These are phyloP conservation scores for Ciconia boyciana DNA, from an alignment of 2,113 vertebrate genomes.

Conservation along the genomic window DNA sequence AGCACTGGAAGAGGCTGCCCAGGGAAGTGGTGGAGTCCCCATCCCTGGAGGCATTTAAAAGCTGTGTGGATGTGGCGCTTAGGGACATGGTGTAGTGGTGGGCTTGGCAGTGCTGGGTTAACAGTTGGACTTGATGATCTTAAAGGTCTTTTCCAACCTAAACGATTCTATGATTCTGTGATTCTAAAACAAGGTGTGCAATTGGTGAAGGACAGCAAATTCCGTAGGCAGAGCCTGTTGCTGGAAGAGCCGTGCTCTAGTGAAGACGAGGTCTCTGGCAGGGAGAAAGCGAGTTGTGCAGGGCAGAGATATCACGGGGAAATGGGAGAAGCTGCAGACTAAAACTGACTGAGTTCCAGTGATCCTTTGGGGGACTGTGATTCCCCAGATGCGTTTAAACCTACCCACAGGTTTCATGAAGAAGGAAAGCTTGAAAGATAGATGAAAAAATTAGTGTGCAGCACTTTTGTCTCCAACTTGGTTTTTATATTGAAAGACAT, in stretches of 20 bases:
- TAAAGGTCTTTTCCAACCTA: not conserved
- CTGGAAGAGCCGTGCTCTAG: not conserved
- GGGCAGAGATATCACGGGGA: accelerated
- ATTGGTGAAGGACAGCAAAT: accelerated
- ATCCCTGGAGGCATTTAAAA: not conserved
- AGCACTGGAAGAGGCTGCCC: not conserved
- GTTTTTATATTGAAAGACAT: not conserved
- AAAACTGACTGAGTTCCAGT: not conserved
- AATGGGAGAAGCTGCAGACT: not conserved
- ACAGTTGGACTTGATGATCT: not conserved
- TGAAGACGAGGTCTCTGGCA: not conserved
- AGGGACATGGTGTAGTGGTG: not conserved
- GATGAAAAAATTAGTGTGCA: not conserved
- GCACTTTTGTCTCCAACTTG: not conserved
- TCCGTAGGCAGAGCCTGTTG: not conserved
- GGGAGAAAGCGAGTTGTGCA: accelerated
- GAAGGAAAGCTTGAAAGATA: not conserved
- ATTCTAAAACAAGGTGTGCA: not conserved
- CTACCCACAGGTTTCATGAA: not conserved
- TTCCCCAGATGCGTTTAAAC: not conserved
- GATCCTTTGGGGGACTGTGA: not conserved
- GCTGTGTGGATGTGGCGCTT: not conserved
- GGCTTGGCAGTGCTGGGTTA: not conserved
- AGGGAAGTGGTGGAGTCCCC: not conserved
- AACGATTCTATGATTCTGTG: not conserved